Conservation (phyloP, 2,113 vertebrate species). For the Embiotoca jacksoni region DNA sequence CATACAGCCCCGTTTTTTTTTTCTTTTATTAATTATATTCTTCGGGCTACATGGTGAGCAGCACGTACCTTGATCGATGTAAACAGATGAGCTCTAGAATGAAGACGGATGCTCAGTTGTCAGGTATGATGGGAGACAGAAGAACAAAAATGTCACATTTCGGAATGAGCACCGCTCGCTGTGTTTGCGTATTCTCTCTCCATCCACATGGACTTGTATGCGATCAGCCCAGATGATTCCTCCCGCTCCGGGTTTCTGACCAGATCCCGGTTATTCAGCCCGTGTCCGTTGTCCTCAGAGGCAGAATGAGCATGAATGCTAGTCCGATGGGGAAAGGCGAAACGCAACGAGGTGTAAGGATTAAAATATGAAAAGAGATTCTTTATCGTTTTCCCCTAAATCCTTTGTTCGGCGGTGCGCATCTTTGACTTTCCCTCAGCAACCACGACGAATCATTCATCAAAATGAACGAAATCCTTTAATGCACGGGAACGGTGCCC, state of each 20-base stretch:
- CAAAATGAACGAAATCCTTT: conserved; percentile 44
- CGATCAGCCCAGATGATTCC: conserved; percentile 52
- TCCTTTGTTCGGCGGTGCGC: conserved; percentile 75
- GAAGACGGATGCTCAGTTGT: conserved; percentile 57
- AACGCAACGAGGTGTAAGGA: conserved; percentile 12
- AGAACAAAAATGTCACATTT: conserved; percentile 79
- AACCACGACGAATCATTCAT: conserved; percentile 11
- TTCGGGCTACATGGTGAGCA: conserved; percentile 26
- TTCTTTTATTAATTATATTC: background rate
- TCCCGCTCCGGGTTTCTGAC: conserved; percentile 39
- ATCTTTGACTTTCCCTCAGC: conserved; percentile 54
- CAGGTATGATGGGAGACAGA: conserved; percentile 35
- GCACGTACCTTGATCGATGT: conserved; percentile 79
- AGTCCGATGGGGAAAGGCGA: conserved; percentile 7
- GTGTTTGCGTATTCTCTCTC: conserved; percentile 50
- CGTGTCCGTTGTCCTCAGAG: conserved; percentile 38
- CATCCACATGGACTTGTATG: conserved; percentile 65
- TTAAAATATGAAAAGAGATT: conserved; percentile 17
- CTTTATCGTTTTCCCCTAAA: conserved; percentile 61
- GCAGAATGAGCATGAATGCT: conserved; percentile 23
- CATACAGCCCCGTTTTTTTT: too few species aligned
- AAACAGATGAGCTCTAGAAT: conserved; percentile 67
- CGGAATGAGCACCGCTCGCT: conserved; percentile 49
- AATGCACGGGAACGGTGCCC: background rate
- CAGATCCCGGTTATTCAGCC: conserved; percentile 48